Evolutionary conservation across 23 tunicate genomes (phyloP).

Genomic region (Botrylloides violaceus): DNA sequence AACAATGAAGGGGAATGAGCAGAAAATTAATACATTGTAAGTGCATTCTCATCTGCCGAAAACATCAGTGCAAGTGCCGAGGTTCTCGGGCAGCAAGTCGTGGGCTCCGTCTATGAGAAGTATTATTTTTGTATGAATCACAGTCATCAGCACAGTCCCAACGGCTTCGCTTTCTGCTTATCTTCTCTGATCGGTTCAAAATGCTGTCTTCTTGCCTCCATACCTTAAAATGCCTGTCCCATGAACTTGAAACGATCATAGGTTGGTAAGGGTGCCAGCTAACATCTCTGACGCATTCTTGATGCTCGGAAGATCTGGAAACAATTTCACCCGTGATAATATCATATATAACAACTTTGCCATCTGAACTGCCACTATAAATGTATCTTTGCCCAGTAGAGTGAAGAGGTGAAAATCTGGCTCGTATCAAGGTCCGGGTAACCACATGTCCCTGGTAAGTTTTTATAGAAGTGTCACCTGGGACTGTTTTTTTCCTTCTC

Average conservation of each 20-base stretch:
- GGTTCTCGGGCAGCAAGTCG: neutral
- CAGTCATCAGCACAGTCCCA: neutral
- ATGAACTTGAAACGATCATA: constrained; percentile 45
- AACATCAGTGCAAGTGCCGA: too few relatives aligned
- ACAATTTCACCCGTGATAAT: constrained; percentile 62
- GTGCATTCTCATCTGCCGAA: too few relatives aligned
- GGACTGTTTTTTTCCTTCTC: constrained; percentile 25
- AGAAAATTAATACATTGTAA: too few relatives aligned
- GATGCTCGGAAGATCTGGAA: constrained; percentile 23
- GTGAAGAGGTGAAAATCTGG: constrained; percentile 58
- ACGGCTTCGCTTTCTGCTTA: neutral
- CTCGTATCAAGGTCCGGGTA: constrained; percentile 56
- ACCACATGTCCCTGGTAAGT: constrained; percentile 60
- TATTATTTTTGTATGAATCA: neutral
- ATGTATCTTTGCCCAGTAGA: constrained; percentile 64
- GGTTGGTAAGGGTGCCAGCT: constrained; percentile 70
- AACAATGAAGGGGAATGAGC: too few relatives aligned
- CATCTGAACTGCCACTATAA: constrained; percentile 57
- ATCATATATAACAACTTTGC: constrained; percentile 47
- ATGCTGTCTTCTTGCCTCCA: neutral
- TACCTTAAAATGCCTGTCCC: constrained; percentile 25
- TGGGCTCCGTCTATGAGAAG: neutral
- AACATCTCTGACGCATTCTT: constrained; percentile 63
- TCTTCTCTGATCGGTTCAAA: too few relatives aligned
- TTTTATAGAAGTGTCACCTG: constrained; percentile 50